These are phyloP conservation scores for Gadopsis bispinosus DNA, from an alignment of 2,797 vertebrate species.

Conservation along the genomic window DNA sequence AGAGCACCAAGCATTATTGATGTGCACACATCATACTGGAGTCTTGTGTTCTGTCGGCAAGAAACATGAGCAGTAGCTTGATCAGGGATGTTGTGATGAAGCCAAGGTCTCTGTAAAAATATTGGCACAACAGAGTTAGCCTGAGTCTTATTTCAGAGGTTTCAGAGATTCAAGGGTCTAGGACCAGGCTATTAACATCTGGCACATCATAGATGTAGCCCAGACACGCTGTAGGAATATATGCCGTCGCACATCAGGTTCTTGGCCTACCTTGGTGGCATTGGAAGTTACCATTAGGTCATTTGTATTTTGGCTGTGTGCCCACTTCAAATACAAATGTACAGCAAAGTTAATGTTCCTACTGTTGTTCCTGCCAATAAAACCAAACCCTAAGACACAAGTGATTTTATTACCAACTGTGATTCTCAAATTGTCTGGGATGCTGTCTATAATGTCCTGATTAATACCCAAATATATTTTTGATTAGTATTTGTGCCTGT, in stretches of 20 bases:
- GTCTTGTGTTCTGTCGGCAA: no score
- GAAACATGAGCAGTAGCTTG: no score
- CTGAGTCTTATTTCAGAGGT: no score
- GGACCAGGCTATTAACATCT: background rate
- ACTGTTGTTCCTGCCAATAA: background rate
- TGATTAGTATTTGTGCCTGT: slow-evolving; percentile 56
- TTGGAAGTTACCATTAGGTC: background rate
- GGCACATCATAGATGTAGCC: background rate
- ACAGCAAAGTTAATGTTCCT: background rate
- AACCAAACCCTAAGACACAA: background rate
- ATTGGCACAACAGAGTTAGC: no score
- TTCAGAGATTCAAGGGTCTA: background rate
- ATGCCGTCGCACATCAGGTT: background rate
- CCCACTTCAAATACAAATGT: slow-evolving; percentile 19
- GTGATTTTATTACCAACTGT: background rate
- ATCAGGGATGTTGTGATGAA: no score
- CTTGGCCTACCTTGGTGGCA: background rate
- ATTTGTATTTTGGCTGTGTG: background rate
- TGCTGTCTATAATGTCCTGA: slow-evolving; percentile 56
- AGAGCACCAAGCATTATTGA: no score
- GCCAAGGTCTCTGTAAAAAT: no score
- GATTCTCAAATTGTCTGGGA: slow-evolving; percentile 37
- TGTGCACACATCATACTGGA: no score
- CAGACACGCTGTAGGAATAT: background rate
- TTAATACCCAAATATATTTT: slow-evolving; percentile 61